Conservation (phyloP, 2,113 vertebrate genomes). For the Malaclemys terrapin region DNA sequence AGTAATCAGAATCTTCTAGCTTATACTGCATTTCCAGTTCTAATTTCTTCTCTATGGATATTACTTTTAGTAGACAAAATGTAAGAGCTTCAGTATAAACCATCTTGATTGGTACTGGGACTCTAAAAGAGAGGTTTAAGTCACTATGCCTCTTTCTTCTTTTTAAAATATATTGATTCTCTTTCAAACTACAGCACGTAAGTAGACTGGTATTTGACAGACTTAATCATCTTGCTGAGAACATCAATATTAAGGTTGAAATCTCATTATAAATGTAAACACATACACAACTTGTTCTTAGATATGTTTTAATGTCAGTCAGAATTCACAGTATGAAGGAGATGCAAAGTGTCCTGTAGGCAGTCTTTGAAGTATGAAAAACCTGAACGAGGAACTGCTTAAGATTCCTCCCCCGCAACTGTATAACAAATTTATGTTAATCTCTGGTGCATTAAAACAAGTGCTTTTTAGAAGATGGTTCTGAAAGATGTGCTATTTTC, state of each 20-base stretch:
- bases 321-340: not conserved
- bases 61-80: not conserved
- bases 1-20: not conserved
- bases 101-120: not conserved
- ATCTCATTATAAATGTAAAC: not conserved
- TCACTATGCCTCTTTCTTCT: not conserved
- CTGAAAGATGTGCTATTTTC: not conserved
- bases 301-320: not conserved
- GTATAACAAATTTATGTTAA: not conserved
- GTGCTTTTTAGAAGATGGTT: not conserved
- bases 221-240: not conserved
- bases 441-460: not conserved
- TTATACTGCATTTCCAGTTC: not conserved
- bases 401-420: not conserved
- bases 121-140: not conserved
- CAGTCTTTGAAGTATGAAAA: not conserved
- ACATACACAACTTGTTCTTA: not conserved
- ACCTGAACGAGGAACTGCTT: not conserved
- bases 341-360: fast-evolving
- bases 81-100: not conserved
- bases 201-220: not conserved
- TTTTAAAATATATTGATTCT: not conserved
- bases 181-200: fast-evolving
- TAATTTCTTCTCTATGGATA: not conserved
- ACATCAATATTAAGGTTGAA: not conserved